These are phyloP conservation scores for Maniola jurtina DNA, from an alignment of 1,140 invertebrate genomes.

Conservation along the genomic window DNA sequence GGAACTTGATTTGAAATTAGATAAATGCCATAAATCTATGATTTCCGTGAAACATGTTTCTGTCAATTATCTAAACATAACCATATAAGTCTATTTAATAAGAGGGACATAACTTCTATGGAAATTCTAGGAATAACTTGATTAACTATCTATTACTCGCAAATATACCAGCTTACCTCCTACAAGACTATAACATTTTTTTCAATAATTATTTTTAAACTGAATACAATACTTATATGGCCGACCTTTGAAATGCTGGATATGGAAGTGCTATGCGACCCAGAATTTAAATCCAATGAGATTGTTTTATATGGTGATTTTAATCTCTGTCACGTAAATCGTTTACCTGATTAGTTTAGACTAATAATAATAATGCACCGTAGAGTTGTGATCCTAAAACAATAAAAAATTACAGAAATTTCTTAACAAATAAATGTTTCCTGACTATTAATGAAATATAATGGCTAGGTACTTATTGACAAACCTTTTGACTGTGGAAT, in stretches of 20 bases:
- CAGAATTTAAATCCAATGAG: conserved; percentile 36
- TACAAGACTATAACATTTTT: neutral
- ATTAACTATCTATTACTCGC: neutral
- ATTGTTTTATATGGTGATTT: conserved; percentile 37
- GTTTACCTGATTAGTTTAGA: neutral
- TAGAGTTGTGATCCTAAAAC: neutral
- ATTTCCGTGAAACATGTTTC: neutral
- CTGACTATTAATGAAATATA: no score
- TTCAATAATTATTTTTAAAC: conserved; percentile 35
- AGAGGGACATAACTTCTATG: neutral
- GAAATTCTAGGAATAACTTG: neutral
- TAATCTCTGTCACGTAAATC: conserved; percentile 27
- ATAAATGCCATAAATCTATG: neutral
- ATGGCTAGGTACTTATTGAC: no score
- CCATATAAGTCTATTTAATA: neutral
- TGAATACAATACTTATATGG: conserved; percentile 32
- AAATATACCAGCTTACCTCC: conserved; percentile 27
- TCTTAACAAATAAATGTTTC: no score
- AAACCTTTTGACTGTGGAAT: no score
- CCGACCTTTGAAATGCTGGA: conserved; percentile 32
- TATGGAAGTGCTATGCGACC: conserved; percentile 34
- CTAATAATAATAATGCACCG: neutral
- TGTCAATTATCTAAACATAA: neutral
- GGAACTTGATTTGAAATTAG: no score
- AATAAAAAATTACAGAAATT: no score